Evolutionary conservation across 2,113 vertebrate genomes (phyloP).

Genomic region (Nerophis ophidion): DNA sequence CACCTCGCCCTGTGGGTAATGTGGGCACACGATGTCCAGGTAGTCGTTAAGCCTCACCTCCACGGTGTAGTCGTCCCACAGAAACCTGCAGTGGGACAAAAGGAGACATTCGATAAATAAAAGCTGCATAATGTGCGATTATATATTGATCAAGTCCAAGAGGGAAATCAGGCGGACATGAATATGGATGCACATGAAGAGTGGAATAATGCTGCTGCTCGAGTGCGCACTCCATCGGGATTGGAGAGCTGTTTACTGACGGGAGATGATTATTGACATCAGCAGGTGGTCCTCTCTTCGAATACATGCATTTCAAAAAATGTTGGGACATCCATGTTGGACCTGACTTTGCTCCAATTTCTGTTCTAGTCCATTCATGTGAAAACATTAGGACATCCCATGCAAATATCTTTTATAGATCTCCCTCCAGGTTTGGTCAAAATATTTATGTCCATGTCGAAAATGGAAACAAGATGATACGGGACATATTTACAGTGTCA

Average conservation of each 20-base stretch:
- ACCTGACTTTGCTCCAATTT: no score
- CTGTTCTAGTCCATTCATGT: no score
- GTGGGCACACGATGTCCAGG: conserved; percentile 91
- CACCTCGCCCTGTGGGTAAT: conserved; percentile 80
- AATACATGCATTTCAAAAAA: conserved; percentile 7
- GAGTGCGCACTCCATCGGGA: conserved; percentile 46
- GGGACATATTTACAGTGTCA: no score
- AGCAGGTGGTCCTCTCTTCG: conserved; percentile 9
- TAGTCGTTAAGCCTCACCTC: conserved; percentile 86
- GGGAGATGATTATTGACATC: conserved; percentile 60
- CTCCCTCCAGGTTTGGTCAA: no score
- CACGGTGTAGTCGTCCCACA: conserved; percentile 71
- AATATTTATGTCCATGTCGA: no score
- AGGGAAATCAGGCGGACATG: conserved; percentile 57
- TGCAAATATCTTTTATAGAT: no score
- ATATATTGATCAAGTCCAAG: conserved; percentile 60
- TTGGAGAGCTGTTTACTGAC: conserved; percentile 52
- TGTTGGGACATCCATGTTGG: background rate
- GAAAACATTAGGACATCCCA: no score
- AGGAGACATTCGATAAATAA: conserved; percentile 23
- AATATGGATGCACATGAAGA: conserved; percentile 54
- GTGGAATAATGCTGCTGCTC: conserved; percentile 5
- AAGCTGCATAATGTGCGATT: conserved; percentile 46
- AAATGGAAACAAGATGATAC: no score
- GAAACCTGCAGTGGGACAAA: conserved; percentile 69